phyloP scores from a whole-genome alignment of 2,888 invertebrate species.

The Cyrtodaria siliqua region DNA sequence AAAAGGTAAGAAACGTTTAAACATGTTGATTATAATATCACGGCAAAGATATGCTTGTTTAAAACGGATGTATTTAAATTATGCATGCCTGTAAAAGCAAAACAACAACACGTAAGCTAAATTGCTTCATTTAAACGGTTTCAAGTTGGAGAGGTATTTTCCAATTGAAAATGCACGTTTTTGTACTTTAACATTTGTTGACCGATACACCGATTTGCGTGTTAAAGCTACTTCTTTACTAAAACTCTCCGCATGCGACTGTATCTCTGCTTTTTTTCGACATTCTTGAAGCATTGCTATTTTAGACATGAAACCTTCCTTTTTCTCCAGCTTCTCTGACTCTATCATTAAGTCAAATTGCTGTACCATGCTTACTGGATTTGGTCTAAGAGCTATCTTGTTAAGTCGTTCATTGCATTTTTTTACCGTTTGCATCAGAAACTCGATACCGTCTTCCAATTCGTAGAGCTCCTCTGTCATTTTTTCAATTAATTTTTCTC shows the following conservation, averaged over 20 bases:
- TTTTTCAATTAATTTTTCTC: slow-evolving; percentile 7
- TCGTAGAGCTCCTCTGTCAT: slow-evolving; percentile 12
- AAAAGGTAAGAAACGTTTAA: too few relatives aligned
- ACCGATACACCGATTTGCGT: too few relatives aligned
- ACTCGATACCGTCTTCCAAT: not conserved
- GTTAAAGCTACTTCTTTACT: too few relatives aligned
- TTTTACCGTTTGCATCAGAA: slow-evolving; percentile 17
- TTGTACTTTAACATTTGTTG: too few relatives aligned
- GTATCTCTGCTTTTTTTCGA: not conserved
- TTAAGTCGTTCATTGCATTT: slow-evolving; percentile 12
- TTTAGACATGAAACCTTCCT: not conserved
- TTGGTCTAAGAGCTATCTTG: slow-evolving; percentile 26
- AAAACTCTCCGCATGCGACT: not conserved
- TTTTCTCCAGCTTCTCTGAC: slow-evolving; percentile 28
- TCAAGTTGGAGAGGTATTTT: too few relatives aligned
- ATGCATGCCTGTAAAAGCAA: too few relatives aligned
- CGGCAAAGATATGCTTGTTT: too few relatives aligned
- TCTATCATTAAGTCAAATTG: slow-evolving; percentile 44
- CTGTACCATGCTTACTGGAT: slow-evolving; percentile 20
- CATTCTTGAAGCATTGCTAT: not conserved
- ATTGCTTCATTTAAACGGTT: too few relatives aligned
- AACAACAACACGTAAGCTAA: too few relatives aligned
- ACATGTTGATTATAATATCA: too few relatives aligned
- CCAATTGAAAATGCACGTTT: too few relatives aligned
- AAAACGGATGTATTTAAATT: too few relatives aligned